phyloP scores from a whole-genome alignment of 2,888 invertebrate species.

The Frankliniella intonsa region DNA sequence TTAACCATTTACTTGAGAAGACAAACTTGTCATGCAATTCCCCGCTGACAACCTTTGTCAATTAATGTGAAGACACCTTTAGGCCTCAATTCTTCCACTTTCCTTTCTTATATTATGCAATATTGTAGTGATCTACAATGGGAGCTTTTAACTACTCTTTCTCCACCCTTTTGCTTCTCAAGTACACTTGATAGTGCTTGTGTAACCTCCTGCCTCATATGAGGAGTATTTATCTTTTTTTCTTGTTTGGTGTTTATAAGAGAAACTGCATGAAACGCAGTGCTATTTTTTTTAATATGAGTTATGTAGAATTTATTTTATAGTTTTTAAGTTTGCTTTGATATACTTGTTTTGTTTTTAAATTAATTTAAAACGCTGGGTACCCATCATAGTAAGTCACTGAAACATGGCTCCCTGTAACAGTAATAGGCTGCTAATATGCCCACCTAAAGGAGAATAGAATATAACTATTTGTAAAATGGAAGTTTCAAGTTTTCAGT shows the following conservation, averaged over 20 bases:
- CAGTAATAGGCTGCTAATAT: not conserved
- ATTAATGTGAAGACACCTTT: not conserved
- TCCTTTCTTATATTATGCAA: not conserved
- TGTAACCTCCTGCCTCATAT: slow-evolving; percentile 11
- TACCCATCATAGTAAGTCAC: not conserved
- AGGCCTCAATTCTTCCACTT: slow-evolving; percentile 17
- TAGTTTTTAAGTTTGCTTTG: slow-evolving; percentile 16
- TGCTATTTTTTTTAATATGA: slow-evolving; percentile 19
- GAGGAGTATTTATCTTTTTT: slow-evolving; percentile 13
- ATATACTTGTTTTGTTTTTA: slow-evolving; percentile 3
- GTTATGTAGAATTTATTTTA: slow-evolving; percentile 5
- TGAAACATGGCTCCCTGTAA: not conserved
- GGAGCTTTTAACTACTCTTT: slow-evolving; percentile 9
- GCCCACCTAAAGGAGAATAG: not conserved
- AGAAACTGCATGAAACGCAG: slow-evolving; percentile 20
- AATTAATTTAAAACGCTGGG: slow-evolving; percentile 7
- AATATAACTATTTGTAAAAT: not conserved
- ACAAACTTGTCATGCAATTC: not conserved
- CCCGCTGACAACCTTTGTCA: not conserved
- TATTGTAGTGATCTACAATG: not conserved
- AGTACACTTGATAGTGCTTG: slow-evolving; percentile 24
- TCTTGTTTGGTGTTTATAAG: slow-evolving; percentile 22
- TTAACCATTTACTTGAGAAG: too few species aligned
- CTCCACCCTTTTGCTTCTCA: slow-evolving; percentile 24
- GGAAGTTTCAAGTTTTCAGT: not conserved